Percentiles rank a stretch among this genome's conserved stretches.
Evolutionary conservation across 2,888 invertebrate species (phyloP).

Genomic region (Prosapia bicincta): DNA sequence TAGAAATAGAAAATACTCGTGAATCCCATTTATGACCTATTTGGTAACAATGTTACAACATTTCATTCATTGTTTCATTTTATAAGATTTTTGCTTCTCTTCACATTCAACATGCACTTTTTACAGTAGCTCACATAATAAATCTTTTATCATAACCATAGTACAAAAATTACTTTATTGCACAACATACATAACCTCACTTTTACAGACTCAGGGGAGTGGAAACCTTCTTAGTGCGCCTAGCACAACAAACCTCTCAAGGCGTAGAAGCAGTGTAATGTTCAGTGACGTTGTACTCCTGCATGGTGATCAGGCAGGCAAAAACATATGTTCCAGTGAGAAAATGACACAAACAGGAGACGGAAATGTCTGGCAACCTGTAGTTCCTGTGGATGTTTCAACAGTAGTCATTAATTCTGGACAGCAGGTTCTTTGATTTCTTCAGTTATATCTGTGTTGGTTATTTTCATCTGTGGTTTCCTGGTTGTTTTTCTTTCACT

Average conservation of each 20-base stretch:
- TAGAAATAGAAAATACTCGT: no score
- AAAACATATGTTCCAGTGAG: constrained; percentile 57
- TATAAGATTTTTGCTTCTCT: no score
- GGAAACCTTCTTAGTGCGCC: constrained; percentile 64
- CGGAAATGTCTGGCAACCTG: constrained; percentile 60
- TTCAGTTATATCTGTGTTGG: not conserved
- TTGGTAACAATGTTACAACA: no score
- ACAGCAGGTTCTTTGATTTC: not conserved
- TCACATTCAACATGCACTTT: no score
- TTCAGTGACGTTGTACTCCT: constrained; percentile 81
- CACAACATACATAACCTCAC: not conserved
- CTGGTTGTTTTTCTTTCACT: no score
- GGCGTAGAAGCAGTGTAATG: constrained; percentile 81
- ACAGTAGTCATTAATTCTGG: not conserved
- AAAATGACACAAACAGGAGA: constrained; percentile 86
- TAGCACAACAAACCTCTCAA: constrained; percentile 52
- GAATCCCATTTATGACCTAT: no score
- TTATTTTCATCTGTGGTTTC: no score
- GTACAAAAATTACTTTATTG: not conserved
- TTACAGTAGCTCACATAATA: not conserved
- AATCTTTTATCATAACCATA: no score
- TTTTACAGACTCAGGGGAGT: constrained; percentile 8
- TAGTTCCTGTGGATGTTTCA: not conserved
- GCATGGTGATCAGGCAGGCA: constrained; percentile 38
- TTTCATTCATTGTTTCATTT: no score